Percentiles rank a stretch among this genome's conserved stretches.
phyloP scores from a whole-genome alignment of 2,113 vertebrate genomes.

The Mesembrinibis cayennensis region DNA sequence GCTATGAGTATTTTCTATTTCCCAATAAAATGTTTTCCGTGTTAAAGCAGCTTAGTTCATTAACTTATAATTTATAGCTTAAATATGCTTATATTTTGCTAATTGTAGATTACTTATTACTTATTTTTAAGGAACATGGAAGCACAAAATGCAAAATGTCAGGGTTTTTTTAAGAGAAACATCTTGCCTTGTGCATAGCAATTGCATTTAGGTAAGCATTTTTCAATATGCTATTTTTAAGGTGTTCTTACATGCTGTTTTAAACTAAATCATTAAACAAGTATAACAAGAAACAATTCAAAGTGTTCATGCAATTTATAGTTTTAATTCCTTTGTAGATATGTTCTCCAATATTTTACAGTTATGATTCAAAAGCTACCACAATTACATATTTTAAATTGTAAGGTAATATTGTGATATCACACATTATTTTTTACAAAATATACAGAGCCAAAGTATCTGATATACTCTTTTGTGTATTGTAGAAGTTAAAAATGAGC shows the following conservation, averaged over 20 bases:
- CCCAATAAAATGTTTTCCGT: background rate
- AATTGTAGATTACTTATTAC: slow-evolving; percentile 16
- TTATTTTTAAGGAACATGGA: slow-evolving; percentile 10
- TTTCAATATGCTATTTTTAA: background rate
- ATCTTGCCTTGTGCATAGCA: background rate
- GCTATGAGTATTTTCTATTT: slow-evolving; percentile 20
- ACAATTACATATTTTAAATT: background rate
- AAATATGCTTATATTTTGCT: slow-evolving; percentile 25
- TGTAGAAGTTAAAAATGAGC: background rate
- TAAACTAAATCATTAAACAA: background rate
- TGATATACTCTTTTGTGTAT: background rate
- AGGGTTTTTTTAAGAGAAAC: background rate
- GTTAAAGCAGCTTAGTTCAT: slow-evolving; percentile 21
- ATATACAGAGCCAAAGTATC: background rate
- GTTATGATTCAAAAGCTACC: background rate
- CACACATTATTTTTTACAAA: background rate
- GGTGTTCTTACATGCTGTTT: background rate
- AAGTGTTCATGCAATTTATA: background rate
- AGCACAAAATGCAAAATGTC: background rate
- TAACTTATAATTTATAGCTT: background rate
- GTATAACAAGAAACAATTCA: background rate
- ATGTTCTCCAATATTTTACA: background rate
- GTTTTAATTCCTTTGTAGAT: background rate
- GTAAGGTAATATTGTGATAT: background rate
- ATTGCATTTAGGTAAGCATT: background rate